Evolutionary conservation across 2,113 vertebrate species (phyloP), one percentile per base, ranked within the genome.

Genomic region (Lathamus discolor): DNA sequence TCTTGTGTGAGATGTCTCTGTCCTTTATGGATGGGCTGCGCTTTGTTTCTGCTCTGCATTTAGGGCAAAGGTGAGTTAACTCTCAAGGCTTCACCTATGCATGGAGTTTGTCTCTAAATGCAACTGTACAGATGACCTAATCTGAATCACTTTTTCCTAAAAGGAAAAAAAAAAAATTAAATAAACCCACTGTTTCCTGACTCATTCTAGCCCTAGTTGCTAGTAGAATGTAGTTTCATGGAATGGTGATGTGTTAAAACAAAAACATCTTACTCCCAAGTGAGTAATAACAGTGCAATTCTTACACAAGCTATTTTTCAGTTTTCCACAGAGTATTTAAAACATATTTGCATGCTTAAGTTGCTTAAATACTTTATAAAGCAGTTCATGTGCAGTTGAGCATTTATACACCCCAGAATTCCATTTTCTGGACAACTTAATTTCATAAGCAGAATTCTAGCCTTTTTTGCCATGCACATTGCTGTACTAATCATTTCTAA

Each of bases 1-100:
- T 94, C 82, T 68, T 75, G 86, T 81, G 83, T 94, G 89, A 93
- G 41, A 88, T 94, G 93, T 96, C 85, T 95, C 79, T 93, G 92
- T 92, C 88, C 92, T 28, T 88, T 84, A 90, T 4, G 93, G 88
- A 94, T 92, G 68, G 63, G 76, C n/a, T 90, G 79, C 84, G 70
- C 41, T 83, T 31, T 76, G 67, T 74, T 93, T 86, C 49, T 1
- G 4, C 24, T 54, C 44, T 83, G 9, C 28, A 4, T 72, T 51
- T 69, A 79, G 41, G 62, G 57, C 33, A 41, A 59, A 55, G 41
- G 63, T 59, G 29, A 88, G 55, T 48, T 91, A 31, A 28, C 28
- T 86, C 20, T 86, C 39, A 20, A 55, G 23, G 10, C 27, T 88
- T 92, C 80, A 72, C 37, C 64, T 83, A 1, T 70, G 39, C 46